These are phyloP conservation scores for Centropus unirufus DNA, from an alignment of 2,113 vertebrate genomes.

Conservation along the genomic window DNA sequence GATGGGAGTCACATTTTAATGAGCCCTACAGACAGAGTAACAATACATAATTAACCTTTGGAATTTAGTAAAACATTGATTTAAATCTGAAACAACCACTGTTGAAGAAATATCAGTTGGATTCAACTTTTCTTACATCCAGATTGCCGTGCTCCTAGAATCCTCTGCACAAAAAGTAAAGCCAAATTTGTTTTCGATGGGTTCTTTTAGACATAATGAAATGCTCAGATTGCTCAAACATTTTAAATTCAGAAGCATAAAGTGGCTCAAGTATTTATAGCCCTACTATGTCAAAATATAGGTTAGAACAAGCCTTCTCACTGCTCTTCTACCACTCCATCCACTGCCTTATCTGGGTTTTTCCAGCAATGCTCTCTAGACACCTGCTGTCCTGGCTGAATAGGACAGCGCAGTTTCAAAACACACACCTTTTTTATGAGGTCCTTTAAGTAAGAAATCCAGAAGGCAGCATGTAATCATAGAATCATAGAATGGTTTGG, in stretches of 20 bases:
- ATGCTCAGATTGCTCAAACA: background rate
- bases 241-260: background rate
- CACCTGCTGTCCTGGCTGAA: background rate
- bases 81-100: background rate
- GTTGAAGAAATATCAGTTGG: background rate
- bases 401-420: background rate
- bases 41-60: background rate
- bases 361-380: background rate
- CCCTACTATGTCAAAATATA: background rate
- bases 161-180: background rate
- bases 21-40: background rate
- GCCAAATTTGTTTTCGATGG: background rate
- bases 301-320: fast-evolving
- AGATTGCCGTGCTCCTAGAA: background rate
- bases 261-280: background rate
- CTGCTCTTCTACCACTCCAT: background rate
- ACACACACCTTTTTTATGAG: background rate
- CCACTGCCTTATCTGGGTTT: background rate
- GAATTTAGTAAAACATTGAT: background rate
- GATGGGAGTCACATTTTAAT: background rate
- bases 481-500: no score
- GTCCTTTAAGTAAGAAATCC: background rate
- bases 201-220: background rate
- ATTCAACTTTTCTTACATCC: background rate
- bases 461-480: background rate